Base-by-base conservation (phyloP, 2,113 vertebrate species). In the Menura novaehollandiae region DNA sequence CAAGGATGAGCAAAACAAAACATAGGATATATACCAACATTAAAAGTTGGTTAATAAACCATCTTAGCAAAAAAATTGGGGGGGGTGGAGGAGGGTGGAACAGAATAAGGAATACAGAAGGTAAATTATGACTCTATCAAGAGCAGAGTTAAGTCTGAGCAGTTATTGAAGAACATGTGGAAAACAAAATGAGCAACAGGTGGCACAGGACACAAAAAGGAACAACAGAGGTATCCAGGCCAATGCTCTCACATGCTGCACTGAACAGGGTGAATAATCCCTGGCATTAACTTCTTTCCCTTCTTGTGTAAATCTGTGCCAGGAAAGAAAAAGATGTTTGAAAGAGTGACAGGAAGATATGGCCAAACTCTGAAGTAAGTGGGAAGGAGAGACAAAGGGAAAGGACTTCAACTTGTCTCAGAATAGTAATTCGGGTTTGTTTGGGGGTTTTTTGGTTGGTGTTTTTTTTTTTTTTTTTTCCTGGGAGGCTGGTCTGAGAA, bases 131-230 rank as follows among this genome's bases (percentile, higher is more conserved):
- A 43, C 17, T 80, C 49, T 68, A 0, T 58, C 30, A 53, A 82
- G 47, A 66, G 16, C 7, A 71, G 44, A 66, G 13, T 32, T 33
- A 39, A 81, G n/a, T 53, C 44, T 82, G 81, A 23, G 56, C 11
- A 68, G 15, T 63, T 92, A 59, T 18, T 56, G 68, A 87, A 52
- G 73, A 95, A 78, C 20, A 47, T 4, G 11, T 71, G 55, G 72
- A 73, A 90, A 83, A 62, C 15, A 77, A 81, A 95, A 84, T 77
- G 58, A 84, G 80, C 59, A 73, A 84, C 71, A 69, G 59, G 68
- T 95, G 68, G n/a, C 49, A 52, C 20, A 53, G 64, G 41, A 49
- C 72, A 62, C 56, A 41, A 35, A 83, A 41, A 33, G 27, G 35
- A 75, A 17, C 13, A 69, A 9, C 21, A 28, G 49, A 86, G 26